These are phyloP conservation scores for Hippasteria phrygiana DNA, from an alignment of 53 echinoderm and acorn worm species.

Conservation along the genomic window DNA sequence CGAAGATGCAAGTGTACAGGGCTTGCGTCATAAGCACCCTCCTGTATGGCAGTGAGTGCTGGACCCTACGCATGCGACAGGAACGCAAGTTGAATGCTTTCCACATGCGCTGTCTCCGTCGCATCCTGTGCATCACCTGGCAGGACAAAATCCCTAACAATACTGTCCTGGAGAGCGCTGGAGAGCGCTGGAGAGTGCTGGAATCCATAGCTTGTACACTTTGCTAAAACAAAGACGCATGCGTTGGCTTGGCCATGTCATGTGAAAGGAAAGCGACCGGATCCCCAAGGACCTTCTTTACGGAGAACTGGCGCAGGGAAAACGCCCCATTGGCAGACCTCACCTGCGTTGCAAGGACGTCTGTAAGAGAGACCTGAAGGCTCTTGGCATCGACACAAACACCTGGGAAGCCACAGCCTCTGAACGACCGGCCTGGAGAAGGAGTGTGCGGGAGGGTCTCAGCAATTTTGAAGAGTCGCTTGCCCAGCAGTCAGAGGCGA, in stretches of 20 bases:
- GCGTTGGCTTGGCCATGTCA: conserved; percentile 71
- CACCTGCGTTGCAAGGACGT: conserved; percentile 63
- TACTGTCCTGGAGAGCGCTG: not conserved
- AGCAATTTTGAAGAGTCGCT: conserved; percentile 31
- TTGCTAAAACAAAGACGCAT: conserved; percentile 42
- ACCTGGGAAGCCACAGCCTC: conserved; percentile 46
- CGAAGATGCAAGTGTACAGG: too few species aligned
- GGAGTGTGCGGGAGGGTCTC: not conserved
- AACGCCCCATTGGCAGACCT: conserved; percentile 42
- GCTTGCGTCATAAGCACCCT: conserved; percentile 3
- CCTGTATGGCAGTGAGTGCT: conserved; percentile 7
- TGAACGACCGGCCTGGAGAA: conserved; percentile 19
- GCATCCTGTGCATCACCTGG: conserved; percentile 34
- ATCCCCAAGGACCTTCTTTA: conserved; percentile 74
- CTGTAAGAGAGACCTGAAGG: conserved; percentile 71
- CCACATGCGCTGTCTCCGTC: conserved; percentile 1
- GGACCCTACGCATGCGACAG: too few species aligned
- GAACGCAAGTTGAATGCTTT: not conserved
- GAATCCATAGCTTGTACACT: not conserved
- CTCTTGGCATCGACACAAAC: conserved; percentile 29
- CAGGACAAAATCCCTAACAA: conserved; percentile 67
- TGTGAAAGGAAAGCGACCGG: conserved; percentile 62
- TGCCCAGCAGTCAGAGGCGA: too few species aligned
- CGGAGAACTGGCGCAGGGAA: conserved; percentile 61
- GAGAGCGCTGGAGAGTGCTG: not conserved